phyloP scores from a whole-genome alignment of 1,140 invertebrate species.

The Apocrypta bakeri region DNA sequence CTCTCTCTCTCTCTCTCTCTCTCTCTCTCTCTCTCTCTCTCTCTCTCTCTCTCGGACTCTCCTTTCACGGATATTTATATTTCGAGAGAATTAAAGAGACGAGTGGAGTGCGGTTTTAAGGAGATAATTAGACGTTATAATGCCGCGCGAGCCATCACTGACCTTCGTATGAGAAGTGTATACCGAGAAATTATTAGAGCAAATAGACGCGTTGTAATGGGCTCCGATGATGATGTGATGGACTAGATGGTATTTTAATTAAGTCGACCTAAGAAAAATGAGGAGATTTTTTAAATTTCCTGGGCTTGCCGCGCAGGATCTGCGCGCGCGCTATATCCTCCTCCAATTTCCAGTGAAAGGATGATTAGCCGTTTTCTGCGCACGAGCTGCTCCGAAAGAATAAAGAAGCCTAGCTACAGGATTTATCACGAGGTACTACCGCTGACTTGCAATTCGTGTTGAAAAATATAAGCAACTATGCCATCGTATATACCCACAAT shows the following conservation, averaged over 20 bases:
- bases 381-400: not conserved
- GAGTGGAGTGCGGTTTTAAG: not conserved
- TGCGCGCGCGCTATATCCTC: too few species aligned
- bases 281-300: not conserved
- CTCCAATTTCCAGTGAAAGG: not conserved
- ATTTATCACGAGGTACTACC: not conserved
- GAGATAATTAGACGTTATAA: not conserved
- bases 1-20: too few species aligned
- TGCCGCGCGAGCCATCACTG: not conserved
- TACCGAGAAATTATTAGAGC: not conserved
- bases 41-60: too few species aligned
- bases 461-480: not conserved
- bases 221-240: not conserved
- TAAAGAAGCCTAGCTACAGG: not conserved
- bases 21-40: too few species aligned
- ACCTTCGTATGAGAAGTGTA: too few species aligned
- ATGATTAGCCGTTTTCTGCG: not conserved
- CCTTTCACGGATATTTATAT: not conserved
- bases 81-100: not conserved
- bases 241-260: constrained; percentile 2
- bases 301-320: too few species aligned
- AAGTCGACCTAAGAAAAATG: not conserved
- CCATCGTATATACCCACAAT: too few species aligned
- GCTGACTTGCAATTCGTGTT: not conserved
- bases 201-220: not conserved